A percentile compares a stretch with the other conserved stretches of the same genome.
These are phyloP conservation scores for Andrena flavipes DNA, from an alignment of 2,888 invertebrate genomes.

Conservation along the genomic window DNA sequence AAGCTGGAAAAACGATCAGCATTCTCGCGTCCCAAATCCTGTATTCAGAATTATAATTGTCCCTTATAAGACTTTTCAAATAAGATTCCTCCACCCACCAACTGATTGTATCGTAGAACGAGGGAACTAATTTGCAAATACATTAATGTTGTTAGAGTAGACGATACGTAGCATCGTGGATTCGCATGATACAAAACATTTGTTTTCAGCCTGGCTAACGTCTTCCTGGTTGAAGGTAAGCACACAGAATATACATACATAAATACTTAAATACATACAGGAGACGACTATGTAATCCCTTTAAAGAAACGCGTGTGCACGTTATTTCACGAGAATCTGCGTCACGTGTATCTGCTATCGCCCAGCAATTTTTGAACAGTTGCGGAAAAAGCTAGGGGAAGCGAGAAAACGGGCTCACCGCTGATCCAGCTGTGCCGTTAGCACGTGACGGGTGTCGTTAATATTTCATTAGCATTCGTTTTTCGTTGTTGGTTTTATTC, in stretches of 20 bases:
- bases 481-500: slow-evolving; percentile 75
- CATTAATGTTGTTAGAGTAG: not conserved
- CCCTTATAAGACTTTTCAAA: too few relatives aligned
- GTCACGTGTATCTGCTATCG: slow-evolving; percentile 54
- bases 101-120: not conserved
- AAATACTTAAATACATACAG: too few relatives aligned
- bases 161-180: not conserved
- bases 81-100: too few relatives aligned
- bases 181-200: not conserved
- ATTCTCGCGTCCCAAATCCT: too few relatives aligned
- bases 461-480: slow-evolving; percentile 81
- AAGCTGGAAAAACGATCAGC: too few relatives aligned
- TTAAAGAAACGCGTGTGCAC: not conserved
- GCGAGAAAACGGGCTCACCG: slow-evolving; percentile 48
- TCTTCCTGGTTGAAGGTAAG: not conserved
- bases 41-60: not conserved
- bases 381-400: slow-evolving; percentile 27
- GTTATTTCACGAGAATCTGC: slow-evolving; percentile 31
- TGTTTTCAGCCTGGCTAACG: not conserved
- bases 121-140: not conserved
- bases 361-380: slow-evolving; percentile 27
- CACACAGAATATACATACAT: too few relatives aligned
- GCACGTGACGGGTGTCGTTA: slow-evolving; percentile 79
- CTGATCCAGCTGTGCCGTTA: slow-evolving; percentile 53
- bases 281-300: not conserved